Evolutionary conservation across 2,888 invertebrate genomes (phyloP), one percentile per base, ranked within the genome.

Genomic region (Epinotia brunnichana): DNA sequence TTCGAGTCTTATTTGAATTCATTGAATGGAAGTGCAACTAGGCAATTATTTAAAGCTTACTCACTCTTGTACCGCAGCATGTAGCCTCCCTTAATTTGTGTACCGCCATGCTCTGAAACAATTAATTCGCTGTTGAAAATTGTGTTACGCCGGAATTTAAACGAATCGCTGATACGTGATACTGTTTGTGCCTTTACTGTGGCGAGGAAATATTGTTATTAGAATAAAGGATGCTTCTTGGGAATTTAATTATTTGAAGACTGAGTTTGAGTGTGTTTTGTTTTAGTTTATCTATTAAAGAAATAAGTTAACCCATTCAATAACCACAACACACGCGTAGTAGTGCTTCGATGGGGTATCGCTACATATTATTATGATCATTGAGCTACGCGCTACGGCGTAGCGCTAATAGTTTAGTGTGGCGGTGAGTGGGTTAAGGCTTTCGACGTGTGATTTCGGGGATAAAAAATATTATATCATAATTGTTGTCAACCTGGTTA

Each of bases 1-100:
- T 4, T 4, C 5, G 3, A 4, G 5, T n/a, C 48, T n/a, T 2
- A 48, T n/a, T 48, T 48, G 7, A 48, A 48, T 48, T 48, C 13
- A n/a, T n/a, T 48, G 48, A 48, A n/a, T 2, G n/a, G n/a, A 48
- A 41, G 3, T 41, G 19, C 17, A 57, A 57, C 44, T 7, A 59
- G 39, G 48, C 29, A 35, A 39, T 51, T 39, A 39, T 51, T 39
- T 44, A n/a, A 19, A 63, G 3, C 11, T 5, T 24, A 95, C 96
- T 96, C 90, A 96, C 96, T 95, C 94, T 96, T 96, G 85, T 96
- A 96, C 76, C 96, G 94, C 69, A 96, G 92, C 87, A 96, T 94
- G 85, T 96, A 96, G 60, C 96, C 96, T 73, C 96, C 96, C 87
- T 96, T 96, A 81, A 96, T 94, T 88, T 96, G 96, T 84, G 95